These are phyloP conservation scores for Misgurnus anguillicaudatus DNA, from an alignment of 2,113 vertebrate genomes.

Conservation along the genomic window DNA sequence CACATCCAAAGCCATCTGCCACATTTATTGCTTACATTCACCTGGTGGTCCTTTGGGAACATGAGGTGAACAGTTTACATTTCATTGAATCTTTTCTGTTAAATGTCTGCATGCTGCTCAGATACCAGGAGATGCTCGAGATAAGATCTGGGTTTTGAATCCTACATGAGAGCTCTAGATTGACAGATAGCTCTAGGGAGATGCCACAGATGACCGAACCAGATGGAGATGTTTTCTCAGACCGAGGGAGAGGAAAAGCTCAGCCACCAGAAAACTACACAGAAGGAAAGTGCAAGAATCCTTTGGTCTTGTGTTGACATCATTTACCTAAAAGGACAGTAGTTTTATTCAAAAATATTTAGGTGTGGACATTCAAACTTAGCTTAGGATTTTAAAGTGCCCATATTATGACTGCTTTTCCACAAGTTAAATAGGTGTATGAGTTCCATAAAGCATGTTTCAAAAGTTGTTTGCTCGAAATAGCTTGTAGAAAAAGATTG, in stretches of 20 bases:
- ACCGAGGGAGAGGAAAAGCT: neutral
- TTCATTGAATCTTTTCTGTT: neutral
- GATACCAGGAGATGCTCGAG: too few species aligned
- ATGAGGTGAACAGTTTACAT: neutral
- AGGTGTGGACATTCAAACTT: neutral
- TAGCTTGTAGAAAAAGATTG: too few species aligned
- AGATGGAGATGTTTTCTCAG: conserved; percentile 34
- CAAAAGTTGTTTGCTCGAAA: too few species aligned
- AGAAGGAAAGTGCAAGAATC: neutral
- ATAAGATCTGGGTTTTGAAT: neutral
- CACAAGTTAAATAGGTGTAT: too few species aligned
- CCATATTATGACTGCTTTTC: too few species aligned
- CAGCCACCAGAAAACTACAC: neutral
- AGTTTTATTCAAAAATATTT: neutral
- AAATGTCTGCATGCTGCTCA: neutral
- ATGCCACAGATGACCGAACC: conserved; percentile 19
- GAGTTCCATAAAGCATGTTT: too few species aligned
- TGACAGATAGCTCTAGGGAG: conserved; percentile 15
- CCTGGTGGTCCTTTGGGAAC: neutral
- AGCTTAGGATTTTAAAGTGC: too few species aligned
- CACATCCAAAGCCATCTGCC: neutral
- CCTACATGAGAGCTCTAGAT: conserved; percentile 22
- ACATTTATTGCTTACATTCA: neutral
- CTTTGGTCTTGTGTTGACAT: neutral
- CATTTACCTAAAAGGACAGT: neutral